Percentiles rank a stretch among this genome's conserved stretches.
phyloP scores from a whole-genome alignment of 2,888 invertebrate species.

The Cataglyphis livida region DNA sequence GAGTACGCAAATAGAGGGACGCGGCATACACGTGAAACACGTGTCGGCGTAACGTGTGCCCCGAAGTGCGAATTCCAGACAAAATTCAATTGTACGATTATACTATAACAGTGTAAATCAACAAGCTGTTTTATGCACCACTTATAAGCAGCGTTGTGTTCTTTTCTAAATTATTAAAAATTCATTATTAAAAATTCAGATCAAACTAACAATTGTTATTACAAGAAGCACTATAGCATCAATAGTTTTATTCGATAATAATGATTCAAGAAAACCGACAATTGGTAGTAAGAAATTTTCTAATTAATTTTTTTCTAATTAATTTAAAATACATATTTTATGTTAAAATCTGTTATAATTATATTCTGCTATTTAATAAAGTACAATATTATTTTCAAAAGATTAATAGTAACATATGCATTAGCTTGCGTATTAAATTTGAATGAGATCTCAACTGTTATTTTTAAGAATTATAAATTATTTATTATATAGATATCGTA shows the following conservation, averaged over 20 bases:
- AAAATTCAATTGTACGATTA: constrained; percentile 35
- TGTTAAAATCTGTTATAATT: background rate
- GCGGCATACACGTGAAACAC: constrained; percentile 35
- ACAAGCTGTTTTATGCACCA: background rate
- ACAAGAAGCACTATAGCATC: too few relatives aligned
- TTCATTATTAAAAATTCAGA: background rate
- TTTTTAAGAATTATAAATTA: constrained; percentile 17
- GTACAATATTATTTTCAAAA: background rate
- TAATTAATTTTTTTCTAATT: background rate
- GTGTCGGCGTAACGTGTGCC: constrained; percentile 27
- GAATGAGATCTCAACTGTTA: background rate
- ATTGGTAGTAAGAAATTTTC: background rate
- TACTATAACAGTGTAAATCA: background rate
- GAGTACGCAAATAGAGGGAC: constrained; percentile 27
- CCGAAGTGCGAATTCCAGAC: constrained; percentile 9
- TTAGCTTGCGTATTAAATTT: constrained; percentile 10
- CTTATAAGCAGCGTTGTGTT: background rate
- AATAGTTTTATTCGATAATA: background rate
- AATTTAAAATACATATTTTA: background rate
- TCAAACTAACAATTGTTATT: background rate
- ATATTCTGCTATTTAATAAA: background rate
- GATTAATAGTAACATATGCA: background rate
- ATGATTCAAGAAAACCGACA: background rate
- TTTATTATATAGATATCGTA: constrained; percentile 5
- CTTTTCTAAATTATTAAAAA: background rate